Evolutionary conservation across 2,113 vertebrate species (phyloP).

Genomic region (Pelmatolapia mariae): DNA sequence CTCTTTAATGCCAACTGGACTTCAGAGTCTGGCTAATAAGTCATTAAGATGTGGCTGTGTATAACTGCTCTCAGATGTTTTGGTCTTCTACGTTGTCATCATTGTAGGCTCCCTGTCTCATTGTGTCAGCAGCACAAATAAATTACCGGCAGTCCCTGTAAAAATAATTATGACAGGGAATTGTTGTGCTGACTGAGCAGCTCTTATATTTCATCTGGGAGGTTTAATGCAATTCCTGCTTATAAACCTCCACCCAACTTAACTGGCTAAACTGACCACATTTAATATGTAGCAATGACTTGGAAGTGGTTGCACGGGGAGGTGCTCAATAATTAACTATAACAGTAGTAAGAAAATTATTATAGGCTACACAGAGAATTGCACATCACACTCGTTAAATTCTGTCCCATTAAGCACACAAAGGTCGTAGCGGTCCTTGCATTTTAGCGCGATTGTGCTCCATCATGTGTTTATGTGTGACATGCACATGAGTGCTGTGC

Average conservation of each 20-base stretch:
- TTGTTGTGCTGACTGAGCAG: slow-evolving; percentile 52
- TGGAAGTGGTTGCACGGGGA: neutral
- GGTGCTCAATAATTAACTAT: slow-evolving; percentile 32
- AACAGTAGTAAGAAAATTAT: neutral
- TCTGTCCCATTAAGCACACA: neutral
- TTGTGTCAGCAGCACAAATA: slow-evolving; percentile 41
- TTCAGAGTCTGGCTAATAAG: neutral
- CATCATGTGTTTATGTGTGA: neutral
- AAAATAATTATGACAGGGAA: slow-evolving; percentile 49
- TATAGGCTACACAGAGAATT: neutral
- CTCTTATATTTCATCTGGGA: neutral
- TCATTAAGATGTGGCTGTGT: neutral
- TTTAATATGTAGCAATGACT: slow-evolving; percentile 7
- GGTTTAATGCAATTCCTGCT: slow-evolving; percentile 13
- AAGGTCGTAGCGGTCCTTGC: neutral
- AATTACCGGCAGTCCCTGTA: slow-evolving; percentile 21
- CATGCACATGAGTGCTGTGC: neutral
- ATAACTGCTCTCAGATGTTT: slow-evolving; percentile 2
- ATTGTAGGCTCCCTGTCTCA: slow-evolving; percentile 10
- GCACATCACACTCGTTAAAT: neutral
- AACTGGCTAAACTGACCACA: slow-evolving; percentile 13
- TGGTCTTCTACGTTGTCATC: neutral
- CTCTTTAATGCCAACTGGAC: neutral
- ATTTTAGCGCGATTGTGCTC: neutral
- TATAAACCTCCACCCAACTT: slow-evolving; percentile 3